Base-by-base conservation (phyloP, 2,113 vertebrate genomes). In the Pao palembangensis region DNA sequence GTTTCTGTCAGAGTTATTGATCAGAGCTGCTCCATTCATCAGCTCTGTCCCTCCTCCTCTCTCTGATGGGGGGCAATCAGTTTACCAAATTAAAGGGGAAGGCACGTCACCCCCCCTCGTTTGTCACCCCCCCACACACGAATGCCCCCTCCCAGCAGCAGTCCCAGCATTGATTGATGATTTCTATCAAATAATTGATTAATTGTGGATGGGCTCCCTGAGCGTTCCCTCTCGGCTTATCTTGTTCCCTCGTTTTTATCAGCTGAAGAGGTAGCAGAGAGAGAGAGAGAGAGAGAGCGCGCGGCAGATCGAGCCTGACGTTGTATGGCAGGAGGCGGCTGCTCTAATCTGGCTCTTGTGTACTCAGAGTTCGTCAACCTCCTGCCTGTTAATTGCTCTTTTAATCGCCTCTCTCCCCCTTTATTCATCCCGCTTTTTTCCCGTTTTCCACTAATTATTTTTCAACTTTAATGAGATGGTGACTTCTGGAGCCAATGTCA, bases 171-270 rank as follows among this genome's bases (percentile, higher is more conserved):
- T 88, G 89, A 91, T 88, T 90, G 84, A 90, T 90, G 89, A 91
- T 91, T 88, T 90, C 82, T 90, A 92, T 92, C 91, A 92, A 90
- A 91, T 91, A 92, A 92, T 91, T 92, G 89, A 91, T 90, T 89
- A 90, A 87, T 89, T 91, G 87, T 88, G 71, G 85, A 84, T 83
- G 71, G 54, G 65, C 74, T 83, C 84, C 84, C 86, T 51, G 15
- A 84, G 88, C 86, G 86, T 82, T 80, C 64, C 68, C 67, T 69
- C 64, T 58, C 69, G 44, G 67, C 82, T 89, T 91, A 90, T 90
- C 88, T 90, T 86, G 84, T 83, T 78, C 79, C 51, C 48, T 63
- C 41, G 66, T 71, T 78, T 89, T 91, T 91, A 91, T 91, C 88
- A 87, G 70, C 77, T 54, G 62, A 73, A 79, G 81, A 78, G 78